Percentiles rank a stretch among this genome's conserved stretches.
Evolutionary conservation across 1,140 invertebrate species (phyloP).

Genomic region (Euura lappo): DNA sequence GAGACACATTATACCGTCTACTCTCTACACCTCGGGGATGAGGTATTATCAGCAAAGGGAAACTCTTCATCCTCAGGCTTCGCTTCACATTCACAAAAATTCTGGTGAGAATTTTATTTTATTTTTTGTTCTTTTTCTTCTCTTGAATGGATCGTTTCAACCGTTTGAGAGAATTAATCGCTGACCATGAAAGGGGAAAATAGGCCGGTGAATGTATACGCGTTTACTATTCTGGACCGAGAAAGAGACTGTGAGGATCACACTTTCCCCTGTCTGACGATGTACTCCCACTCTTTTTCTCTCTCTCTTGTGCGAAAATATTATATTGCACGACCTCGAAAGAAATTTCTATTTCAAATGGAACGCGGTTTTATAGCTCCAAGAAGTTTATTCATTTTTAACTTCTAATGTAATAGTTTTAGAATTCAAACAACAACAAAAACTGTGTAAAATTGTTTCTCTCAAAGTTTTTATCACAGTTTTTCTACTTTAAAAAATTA

Average conservation of each 20-base stretch:
- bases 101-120: slow-evolving; percentile 63
- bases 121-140: neutral
- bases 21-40: slow-evolving; percentile 83
- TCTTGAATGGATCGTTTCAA: neutral
- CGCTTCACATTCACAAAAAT: slow-evolving; percentile 76
- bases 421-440: too few species aligned
- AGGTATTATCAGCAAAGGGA: slow-evolving; percentile 83
- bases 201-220: neutral
- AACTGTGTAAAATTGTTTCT: too few species aligned
- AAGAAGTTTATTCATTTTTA: too few species aligned
- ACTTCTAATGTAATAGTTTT: too few species aligned
- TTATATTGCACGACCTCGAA: too few species aligned
- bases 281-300: too few species aligned
- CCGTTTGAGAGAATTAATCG: too few species aligned
- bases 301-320: too few species aligned
- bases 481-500: too few species aligned
- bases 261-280: neutral
- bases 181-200: neutral
- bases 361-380: too few species aligned
- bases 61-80: slow-evolving; percentile 67
- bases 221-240: neutral
- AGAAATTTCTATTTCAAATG: too few species aligned
- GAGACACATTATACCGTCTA: slow-evolving; percentile 77
- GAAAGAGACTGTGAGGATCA: neutral
- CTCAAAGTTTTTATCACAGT: too few species aligned